Percentiles rank a stretch among this genome's conserved stretches.
Evolutionary conservation across 2,797 vertebrate species (phyloP).

Genomic region (Paedocypris micromegethes): DNA sequence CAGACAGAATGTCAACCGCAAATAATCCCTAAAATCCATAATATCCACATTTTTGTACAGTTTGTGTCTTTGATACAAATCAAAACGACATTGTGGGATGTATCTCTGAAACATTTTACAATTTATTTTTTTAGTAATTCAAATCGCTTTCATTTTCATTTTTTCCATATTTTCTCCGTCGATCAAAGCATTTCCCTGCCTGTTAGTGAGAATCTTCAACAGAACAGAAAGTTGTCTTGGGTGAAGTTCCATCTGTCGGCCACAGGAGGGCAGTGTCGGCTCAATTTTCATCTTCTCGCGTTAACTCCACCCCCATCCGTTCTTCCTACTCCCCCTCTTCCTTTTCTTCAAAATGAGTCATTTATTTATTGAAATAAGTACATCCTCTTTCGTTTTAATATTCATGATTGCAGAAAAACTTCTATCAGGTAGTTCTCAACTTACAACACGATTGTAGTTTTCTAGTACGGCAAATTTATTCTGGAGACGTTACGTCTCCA

Average conservation of each 20-base stretch:
- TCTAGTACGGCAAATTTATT: too few relatives aligned
- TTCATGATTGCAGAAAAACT: constrained; percentile 28
- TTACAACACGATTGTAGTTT: not conserved
- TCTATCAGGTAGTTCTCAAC: constrained; percentile 31
- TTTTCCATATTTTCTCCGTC: too few relatives aligned
- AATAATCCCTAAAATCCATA: too few relatives aligned
- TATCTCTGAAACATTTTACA: too few relatives aligned
- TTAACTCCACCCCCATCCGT: constrained; percentile 29
- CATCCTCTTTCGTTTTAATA: constrained; percentile 40
- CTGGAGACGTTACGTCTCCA: too few relatives aligned
- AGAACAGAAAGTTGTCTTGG: not conserved
- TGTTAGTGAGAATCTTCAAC: not conserved
- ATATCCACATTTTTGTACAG: too few relatives aligned
- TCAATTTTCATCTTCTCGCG: constrained; percentile 42
- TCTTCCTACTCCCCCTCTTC: constrained; percentile 13
- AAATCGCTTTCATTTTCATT: too few relatives aligned
- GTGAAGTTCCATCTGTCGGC: constrained; percentile 30
- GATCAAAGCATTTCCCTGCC: too few relatives aligned
- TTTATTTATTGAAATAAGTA: not conserved
- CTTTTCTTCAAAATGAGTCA: constrained; percentile 17
- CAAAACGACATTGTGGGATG: too few relatives aligned
- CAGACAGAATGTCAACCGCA: too few relatives aligned
- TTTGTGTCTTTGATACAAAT: too few relatives aligned
- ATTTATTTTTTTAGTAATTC: too few relatives aligned
- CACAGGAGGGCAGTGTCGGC: constrained; percentile 53